Evolutionary conservation across 2,888 invertebrate species (phyloP), one percentile per base, ranked within the genome.

Genomic region (Colletes collaris): DNA sequence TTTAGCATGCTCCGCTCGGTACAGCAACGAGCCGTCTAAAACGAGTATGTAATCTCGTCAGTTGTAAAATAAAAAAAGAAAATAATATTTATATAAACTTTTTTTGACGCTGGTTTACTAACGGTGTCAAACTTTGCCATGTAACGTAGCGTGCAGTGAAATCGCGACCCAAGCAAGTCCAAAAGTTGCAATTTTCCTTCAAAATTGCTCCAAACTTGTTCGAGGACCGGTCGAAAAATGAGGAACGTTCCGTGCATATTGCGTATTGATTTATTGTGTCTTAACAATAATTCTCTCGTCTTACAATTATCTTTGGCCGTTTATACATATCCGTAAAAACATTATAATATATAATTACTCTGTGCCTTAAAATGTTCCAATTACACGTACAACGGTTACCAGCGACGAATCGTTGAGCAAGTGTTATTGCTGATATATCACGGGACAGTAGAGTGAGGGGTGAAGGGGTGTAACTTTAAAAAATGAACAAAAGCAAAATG

Each of bases 251-350:
- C 37, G 0, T 27, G 0, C n/a, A 4, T 64, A 40, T 35, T 80
- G 80, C 19, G 58, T 58, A 80, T 49, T 64, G 71, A 63, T 85
- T 85, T 79, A 79, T 84, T 84, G 65, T 53, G 50, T 56, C 27
- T 84, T 73, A 76, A 81, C 84, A 75, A 46, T 75, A 72, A 60
- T 80, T 56, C 13, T 46, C 67, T 60, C 63, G 70, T 63, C 72
- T 71, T 65, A 68, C 72, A 79, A 66, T 72, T 49, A 40, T n/a
- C 11, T 79, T 75, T 60, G 49, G 59, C 52, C 46, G 58, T 76
- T 78, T 73, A 76, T 68, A 75, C 66, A 11, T 72, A 72, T 67
- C 60, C 58, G 81, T 84, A 84, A 78, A 85, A 85, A 85, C 83
- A 83, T 84, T 85, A 82, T 67, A 76, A 78, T 82, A 80, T 66